A percentile compares a stretch with the other conserved stretches of the same genome.
Conservation (phyloP, 2,888 invertebrate genomes). For the Volucella inanis region DNA sequence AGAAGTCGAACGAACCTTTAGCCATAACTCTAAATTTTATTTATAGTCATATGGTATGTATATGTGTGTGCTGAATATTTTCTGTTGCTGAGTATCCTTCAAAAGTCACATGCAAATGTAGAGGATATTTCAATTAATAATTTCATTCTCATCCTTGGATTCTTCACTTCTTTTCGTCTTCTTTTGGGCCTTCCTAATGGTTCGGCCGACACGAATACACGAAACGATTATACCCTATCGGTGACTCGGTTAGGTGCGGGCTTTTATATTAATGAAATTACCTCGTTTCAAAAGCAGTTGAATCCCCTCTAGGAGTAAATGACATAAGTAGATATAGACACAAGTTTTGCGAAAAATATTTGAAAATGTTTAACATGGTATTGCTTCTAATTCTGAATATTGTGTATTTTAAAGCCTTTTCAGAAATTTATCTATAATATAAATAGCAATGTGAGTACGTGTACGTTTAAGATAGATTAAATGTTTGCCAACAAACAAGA, state of each 20-base stretch:
- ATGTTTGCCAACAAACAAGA: conserved; percentile 32
- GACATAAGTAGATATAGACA: not conserved
- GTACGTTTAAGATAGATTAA: conserved; percentile 47
- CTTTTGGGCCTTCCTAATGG: conserved; percentile 29
- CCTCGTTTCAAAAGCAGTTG: conserved; percentile 12
- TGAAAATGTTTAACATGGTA: conserved; percentile 8
- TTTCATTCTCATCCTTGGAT: conserved; percentile 40
- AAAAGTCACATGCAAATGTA: conserved; percentile 70
- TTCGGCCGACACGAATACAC: conserved; percentile 36
- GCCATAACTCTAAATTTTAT: conserved; percentile 39
- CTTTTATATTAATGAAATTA: conserved; percentile 74
- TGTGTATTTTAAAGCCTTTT: conserved; percentile 10
- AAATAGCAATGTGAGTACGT: conserved; percentile 17
- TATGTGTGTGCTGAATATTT: conserved; percentile 12
- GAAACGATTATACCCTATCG: conserved; percentile 56
- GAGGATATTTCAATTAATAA: conserved; percentile 72
- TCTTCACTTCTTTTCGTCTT: conserved; percentile 30
- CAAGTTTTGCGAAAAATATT: conserved; percentile 28
- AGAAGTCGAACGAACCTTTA: conserved; percentile 64
- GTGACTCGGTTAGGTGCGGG: conserved; percentile 65
- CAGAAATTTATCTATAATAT: not conserved
- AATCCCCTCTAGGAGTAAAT: conserved; percentile 34
- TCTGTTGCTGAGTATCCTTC: conserved; percentile 49
- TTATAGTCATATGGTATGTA: not conserved
- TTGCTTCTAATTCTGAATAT: conserved; percentile 24